Percentiles rank a stretch among this genome's conserved stretches.
Evolutionary conservation across 1,140 invertebrate species (phyloP).

Genomic region (Brachionus plicatilis): DNA sequence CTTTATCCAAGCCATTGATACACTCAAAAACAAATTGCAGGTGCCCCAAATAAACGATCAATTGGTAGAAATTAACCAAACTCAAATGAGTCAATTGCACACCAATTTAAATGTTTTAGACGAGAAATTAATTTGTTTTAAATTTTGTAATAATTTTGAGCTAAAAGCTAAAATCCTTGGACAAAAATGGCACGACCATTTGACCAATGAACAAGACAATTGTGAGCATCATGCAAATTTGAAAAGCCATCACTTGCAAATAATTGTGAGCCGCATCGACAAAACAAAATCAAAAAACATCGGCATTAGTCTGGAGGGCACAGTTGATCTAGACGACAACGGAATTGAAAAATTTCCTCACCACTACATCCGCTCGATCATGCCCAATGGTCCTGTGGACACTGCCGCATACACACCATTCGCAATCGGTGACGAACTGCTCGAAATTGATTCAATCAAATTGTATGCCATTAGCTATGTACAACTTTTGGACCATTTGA

Average conservation of each 20-base stretch:
- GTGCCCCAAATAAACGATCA: background rate
- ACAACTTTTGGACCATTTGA: background rate
- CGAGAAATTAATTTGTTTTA: background rate
- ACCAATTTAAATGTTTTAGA: background rate
- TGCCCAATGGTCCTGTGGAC: slow-evolving; percentile 88
- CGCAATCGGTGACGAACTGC: slow-evolving; percentile 78
- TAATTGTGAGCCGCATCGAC: slow-evolving; percentile 13
- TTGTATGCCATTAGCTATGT: slow-evolving; percentile 35
- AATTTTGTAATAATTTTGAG: background rate
- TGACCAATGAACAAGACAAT: background rate
- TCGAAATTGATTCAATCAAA: slow-evolving; percentile 61
- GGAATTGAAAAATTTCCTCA: slow-evolving; percentile 63
- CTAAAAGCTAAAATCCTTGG: background rate
- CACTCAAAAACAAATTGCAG: background rate
- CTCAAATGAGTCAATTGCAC: background rate
- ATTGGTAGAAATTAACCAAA: background rate
- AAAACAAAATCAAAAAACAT: slow-evolving; percentile 58
- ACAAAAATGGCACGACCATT: background rate
- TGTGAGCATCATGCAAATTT: background rate
- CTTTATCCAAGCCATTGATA: background rate
- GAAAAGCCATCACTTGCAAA: background rate
- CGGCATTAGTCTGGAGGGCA: slow-evolving; percentile 91
- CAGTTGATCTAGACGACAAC: slow-evolving; percentile 69
- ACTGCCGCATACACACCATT: slow-evolving; percentile 65
- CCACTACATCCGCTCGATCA: slow-evolving; percentile 69